Base-by-base conservation (phyloP, 1,140 invertebrate genomes). In the Drosophila saltans region DNA sequence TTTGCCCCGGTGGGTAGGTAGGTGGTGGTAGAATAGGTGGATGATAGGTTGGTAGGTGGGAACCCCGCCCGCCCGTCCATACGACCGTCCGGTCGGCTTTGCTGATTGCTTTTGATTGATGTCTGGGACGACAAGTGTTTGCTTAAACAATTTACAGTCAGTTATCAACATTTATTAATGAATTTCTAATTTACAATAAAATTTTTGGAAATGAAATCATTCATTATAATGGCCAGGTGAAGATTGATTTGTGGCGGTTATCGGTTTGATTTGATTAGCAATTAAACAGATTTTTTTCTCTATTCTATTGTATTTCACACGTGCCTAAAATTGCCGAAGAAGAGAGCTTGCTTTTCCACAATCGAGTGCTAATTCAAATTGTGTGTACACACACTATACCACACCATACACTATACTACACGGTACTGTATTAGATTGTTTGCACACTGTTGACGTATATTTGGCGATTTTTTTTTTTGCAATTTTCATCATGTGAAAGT, bases 131-230 rank as follows among this genome's bases (percentile, higher is more conserved):
- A 24, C 52, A 10, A 58, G 30, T 77, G 74, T 85, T 85, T 85
- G 75, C 65, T 69, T 69, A 82, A 83, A 55, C 83, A 86, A 86
- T 88, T 86, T 56, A 77, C 79, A 67, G 60, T 55, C 83, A 82
- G 72, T 88, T 89, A 88, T 89, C 83, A 77, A 80, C 72, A 71
- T 71, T 66, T 66, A 81, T 88, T 83, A 86, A 83, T 86, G 83
- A 86, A 88, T 83, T 83, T 73, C 80, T 76, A 89, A 88, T 88
- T 88, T 80, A 88, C 80, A 75, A 83, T 81, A 75, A 81, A 88
- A 83, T 88, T 84, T 73, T 82, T 40, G 40, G 89, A 80, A 89
- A 70, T 66, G 68, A 66, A 83, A 80, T 80, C 81, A 83, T 89
- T 81, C 75, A 89, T 89, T 89, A 80, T 86, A 81, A 55, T 76